Percentiles rank a stretch among this genome's conserved stretches.
Evolutionary conservation across 1,140 invertebrate genomes (phyloP).

Genomic region (Lordiphosa clarofinis): DNA sequence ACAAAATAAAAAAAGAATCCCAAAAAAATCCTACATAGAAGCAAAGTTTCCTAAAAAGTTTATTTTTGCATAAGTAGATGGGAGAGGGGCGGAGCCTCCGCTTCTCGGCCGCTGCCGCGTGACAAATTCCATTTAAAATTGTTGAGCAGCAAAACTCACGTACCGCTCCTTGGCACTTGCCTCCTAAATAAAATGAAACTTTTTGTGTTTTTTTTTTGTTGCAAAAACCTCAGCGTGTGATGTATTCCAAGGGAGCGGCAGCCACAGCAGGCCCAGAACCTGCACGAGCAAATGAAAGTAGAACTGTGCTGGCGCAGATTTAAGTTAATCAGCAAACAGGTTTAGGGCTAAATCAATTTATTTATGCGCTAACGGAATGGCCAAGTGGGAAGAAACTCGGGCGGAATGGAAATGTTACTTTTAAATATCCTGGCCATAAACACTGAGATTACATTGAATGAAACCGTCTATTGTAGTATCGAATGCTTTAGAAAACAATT

Average conservation of each 20-base stretch:
- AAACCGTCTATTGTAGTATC: no score
- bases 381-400: no score
- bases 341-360: constrained; percentile 72
- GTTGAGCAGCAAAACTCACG: constrained; percentile 72
- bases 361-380: constrained; percentile 42
- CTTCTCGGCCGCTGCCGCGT: constrained; percentile 54
- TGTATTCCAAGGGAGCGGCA: constrained; percentile 47
- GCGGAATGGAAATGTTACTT: no score
- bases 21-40: constrained; percentile 22
- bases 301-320: constrained; percentile 42
- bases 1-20: constrained; percentile 42
- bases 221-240: constrained; percentile 68
- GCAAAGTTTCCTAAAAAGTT: constrained; percentile 73
- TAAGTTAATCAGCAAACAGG: constrained; percentile 77
- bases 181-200: constrained; percentile 74
- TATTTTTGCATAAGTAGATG: constrained; percentile 68
- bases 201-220: constrained; percentile 16
- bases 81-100: background rate
- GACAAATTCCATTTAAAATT: constrained; percentile 80
- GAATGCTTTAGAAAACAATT: no score
- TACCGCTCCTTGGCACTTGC: constrained; percentile 25
- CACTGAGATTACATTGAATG: no score
- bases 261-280: constrained; percentile 21
- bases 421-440: no score
- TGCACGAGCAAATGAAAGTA: constrained; percentile 4